Conservation (phyloP, 2,888 invertebrate genomes). For the Eupithecia subfuscata region DNA sequence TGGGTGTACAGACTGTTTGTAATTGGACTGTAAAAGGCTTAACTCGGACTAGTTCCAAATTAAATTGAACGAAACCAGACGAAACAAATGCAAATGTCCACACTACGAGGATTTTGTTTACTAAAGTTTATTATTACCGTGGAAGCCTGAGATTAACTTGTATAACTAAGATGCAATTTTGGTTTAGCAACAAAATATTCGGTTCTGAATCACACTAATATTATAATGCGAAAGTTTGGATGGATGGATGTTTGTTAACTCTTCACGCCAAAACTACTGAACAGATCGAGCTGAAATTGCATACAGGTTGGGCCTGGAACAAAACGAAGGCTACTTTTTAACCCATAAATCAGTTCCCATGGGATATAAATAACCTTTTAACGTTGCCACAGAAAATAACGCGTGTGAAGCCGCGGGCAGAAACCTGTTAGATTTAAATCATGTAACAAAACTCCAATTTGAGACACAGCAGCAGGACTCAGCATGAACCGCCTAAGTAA, state of each 20-base stretch:
- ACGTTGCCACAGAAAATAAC: no score
- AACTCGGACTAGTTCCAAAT: slow-evolving; percentile 33
- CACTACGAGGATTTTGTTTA: slow-evolving; percentile 7
- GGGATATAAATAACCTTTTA: no score
- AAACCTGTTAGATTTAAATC: background rate
- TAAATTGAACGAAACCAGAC: slow-evolving; percentile 33
- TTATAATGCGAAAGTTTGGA: no score
- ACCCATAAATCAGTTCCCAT: no score
- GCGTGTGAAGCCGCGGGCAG: no score
- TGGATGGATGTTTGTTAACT: no score
- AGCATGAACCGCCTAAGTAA: background rate
- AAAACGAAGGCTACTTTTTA: no score
- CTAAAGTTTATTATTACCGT: slow-evolving; percentile 12
- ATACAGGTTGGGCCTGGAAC: no score
- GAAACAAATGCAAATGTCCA: slow-evolving; percentile 29
- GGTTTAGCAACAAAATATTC: no score
- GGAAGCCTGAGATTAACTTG: background rate
- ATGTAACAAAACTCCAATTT: slow-evolving; percentile 1
- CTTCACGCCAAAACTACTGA: no score
- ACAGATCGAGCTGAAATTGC: no score
- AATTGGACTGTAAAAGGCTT: slow-evolving; percentile 22
- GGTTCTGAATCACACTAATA: background rate
- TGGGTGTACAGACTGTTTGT: background rate
- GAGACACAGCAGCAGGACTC: background rate
- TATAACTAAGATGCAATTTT: background rate